Conservation (phyloP, 92 coral and sea anemone species). For the Epizoanthus scotinus region DNA sequence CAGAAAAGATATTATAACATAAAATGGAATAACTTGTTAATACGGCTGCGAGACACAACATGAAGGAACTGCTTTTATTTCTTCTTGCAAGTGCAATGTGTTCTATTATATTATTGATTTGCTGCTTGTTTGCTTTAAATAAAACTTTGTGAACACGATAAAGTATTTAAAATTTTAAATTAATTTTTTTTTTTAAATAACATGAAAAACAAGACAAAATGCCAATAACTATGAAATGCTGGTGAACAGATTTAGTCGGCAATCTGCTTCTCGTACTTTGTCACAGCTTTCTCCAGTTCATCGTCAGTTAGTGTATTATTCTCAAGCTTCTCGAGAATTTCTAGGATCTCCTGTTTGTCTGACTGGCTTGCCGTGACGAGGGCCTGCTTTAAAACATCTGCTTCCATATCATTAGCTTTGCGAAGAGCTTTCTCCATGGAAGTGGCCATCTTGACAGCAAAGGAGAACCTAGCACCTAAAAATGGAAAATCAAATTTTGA, state of each 20-base stretch:
- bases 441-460: constrained; percentile 82
- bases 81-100: too few species aligned
- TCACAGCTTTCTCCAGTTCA: constrained; percentile 43
- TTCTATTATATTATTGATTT: too few species aligned
- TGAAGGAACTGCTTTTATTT: too few species aligned
- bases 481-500: not conserved
- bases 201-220: too few species aligned
- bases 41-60: too few species aligned
- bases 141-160: too few species aligned
- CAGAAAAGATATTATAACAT: too few species aligned
- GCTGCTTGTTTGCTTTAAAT: too few species aligned
- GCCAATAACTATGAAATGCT: too few species aligned
- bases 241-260: not conserved
- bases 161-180: too few species aligned
- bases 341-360: constrained; percentile 54
- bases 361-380: constrained; percentile 31
- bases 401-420: constrained; percentile 46
- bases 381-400: constrained; percentile 47
- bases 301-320: constrained; percentile 47
- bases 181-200: too few species aligned
- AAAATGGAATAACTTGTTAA: too few species aligned
- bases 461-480: constrained; percentile 74
- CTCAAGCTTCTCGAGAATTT: constrained; percentile 43
- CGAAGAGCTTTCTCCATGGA: constrained; percentile 61
- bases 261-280: constrained; percentile 48